These are phyloP conservation scores for Monochamus alternatus DNA, from an alignment of 2,888 invertebrate genomes.

Conservation along the genomic window DNA sequence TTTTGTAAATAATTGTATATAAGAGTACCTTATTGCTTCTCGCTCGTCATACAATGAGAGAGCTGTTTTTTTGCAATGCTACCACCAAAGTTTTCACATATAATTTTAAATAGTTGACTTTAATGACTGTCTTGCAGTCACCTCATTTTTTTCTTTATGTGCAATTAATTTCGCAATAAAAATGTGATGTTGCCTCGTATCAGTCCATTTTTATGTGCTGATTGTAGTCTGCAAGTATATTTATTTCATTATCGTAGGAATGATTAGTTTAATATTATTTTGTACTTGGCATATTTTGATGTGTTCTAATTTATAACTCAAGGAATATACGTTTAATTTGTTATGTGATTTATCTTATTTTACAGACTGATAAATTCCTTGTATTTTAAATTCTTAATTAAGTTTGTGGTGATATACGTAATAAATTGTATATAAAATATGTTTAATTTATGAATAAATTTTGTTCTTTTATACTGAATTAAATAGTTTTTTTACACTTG, in stretches of 20 bases:
- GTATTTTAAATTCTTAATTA: constrained; percentile 42
- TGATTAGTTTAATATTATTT: constrained; percentile 37
- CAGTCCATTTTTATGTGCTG: constrained; percentile 42
- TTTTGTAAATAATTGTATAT: constrained; percentile 52
- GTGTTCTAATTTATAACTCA: constrained; percentile 43
- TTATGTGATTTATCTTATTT: constrained; percentile 49
- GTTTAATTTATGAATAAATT: constrained; percentile 34
- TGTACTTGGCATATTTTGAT: constrained; percentile 39
- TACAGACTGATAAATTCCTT: constrained; percentile 52
- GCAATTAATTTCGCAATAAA: constrained; percentile 65
- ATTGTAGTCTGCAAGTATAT: constrained; percentile 48
- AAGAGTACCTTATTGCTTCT: constrained; percentile 36
- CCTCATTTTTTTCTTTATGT: constrained; percentile 57
- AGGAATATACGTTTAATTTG: constrained; percentile 37
- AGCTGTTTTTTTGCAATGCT: constrained; percentile 63
- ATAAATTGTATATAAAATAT: constrained; percentile 43
- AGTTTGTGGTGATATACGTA: constrained; percentile 40
- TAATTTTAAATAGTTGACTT: constrained; percentile 58
- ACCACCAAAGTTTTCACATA: constrained; percentile 63
- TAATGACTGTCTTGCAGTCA: constrained; percentile 45
- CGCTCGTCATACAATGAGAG: constrained; percentile 58
- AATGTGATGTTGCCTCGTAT: constrained; percentile 60
- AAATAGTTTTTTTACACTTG: neutral
- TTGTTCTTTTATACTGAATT: constrained; percentile 22
- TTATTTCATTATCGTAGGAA: constrained; percentile 45